These are phyloP conservation scores for Aegypius monachus DNA, from an alignment of 2,113 vertebrate species.

Conservation along the genomic window DNA sequence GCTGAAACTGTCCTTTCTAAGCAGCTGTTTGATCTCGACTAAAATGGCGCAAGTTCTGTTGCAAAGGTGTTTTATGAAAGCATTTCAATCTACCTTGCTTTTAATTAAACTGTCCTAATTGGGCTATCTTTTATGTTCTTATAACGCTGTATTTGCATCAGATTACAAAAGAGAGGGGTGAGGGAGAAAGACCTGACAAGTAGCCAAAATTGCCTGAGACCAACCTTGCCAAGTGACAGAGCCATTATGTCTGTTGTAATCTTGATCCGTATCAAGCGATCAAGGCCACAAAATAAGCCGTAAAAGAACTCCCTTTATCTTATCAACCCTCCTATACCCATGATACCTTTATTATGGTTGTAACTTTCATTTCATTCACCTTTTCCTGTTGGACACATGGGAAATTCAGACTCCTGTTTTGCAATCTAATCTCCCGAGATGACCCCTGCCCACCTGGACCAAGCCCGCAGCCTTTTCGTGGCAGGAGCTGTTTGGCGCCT, in stretches of 20 bases:
- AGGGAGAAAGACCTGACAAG: not conserved
- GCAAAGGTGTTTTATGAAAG: not conserved
- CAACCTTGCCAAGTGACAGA: not conserved
- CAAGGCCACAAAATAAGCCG: not conserved
- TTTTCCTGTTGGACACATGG: not conserved
- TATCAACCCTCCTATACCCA: not conserved
- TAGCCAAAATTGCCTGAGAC: not conserved
- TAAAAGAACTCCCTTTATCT: constrained; percentile 15
- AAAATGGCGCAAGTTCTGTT: not conserved
- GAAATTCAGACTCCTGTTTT: not conserved
- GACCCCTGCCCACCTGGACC: rapidly evolving
- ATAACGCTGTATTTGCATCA: not conserved
- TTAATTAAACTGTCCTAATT: not conserved
- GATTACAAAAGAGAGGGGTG: not conserved
- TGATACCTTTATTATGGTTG: not conserved
- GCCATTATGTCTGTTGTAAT: not conserved
- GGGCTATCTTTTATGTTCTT: not conserved
- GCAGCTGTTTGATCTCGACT: not conserved
- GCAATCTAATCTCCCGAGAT: not conserved
- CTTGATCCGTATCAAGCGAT: not conserved
- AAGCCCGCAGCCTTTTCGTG: not conserved
- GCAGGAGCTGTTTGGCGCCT: not conserved
- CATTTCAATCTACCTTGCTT: not conserved
- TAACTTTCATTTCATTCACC: constrained; percentile 11
- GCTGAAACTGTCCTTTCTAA: not conserved